phyloP scores from a whole-genome alignment of 2,888 invertebrate species.

The Sthenelais limicola region DNA sequence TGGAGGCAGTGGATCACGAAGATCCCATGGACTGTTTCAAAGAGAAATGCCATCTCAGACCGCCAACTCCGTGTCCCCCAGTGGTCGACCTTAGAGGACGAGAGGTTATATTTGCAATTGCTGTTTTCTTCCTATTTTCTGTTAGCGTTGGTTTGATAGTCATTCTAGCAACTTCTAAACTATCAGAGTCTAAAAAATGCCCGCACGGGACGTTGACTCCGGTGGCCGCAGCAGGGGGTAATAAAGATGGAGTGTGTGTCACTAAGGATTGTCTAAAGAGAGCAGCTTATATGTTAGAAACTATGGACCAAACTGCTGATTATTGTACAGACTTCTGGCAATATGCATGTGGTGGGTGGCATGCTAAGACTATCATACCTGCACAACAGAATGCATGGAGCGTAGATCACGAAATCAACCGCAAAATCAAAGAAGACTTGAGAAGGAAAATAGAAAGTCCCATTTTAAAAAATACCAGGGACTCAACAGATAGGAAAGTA shows the following conservation, averaged over 20 bases:
- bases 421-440: conserved; percentile 9
- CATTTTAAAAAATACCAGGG: conserved; percentile 1
- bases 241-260: conserved; percentile 12
- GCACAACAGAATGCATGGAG: conserved; percentile 19
- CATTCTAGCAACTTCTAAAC: conserved; percentile 44
- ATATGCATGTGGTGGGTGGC: conserved; percentile 79
- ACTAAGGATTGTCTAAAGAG: conserved; percentile 35
- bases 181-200: conserved; percentile 12
- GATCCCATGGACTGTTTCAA: conserved; percentile 8
- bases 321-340: conserved; percentile 89
- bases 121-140: conserved; percentile 53
- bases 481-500: conserved; percentile 41
- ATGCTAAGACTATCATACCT: conserved; percentile 42
- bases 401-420: conserved; percentile 33
- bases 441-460: conserved; percentile 28
- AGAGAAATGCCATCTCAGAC: conserved; percentile 37
- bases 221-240: not conserved
- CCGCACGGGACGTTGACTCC: too few relatives aligned
- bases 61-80: conserved; percentile 47
- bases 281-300: conserved; percentile 44
- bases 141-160: conserved; percentile 51
- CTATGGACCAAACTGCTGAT: conserved; percentile 83
- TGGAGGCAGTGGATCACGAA: conserved; percentile 5
- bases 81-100: conserved; percentile 52
- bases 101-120: conserved; percentile 55